These are phyloP conservation scores for Monomorium pharaonis DNA, from an alignment of 1,140 invertebrate species.

Conservation along the genomic window DNA sequence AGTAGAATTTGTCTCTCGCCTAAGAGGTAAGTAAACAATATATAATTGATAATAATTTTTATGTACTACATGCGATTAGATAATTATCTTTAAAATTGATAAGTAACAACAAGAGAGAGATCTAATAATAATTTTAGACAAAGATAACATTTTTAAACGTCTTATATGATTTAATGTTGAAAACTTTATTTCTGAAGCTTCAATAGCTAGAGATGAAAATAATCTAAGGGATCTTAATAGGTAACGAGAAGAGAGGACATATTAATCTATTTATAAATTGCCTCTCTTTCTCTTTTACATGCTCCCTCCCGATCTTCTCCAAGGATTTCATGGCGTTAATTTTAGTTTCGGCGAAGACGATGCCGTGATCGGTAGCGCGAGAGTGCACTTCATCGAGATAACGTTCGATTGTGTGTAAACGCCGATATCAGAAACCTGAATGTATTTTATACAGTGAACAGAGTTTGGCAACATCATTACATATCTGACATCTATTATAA, in stretches of 20 bases:
- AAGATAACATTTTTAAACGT: not conserved
- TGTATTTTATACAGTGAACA: not conserved
- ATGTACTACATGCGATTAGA: not conserved
- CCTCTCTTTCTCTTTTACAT: slow-evolving; percentile 26
- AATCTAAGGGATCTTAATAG: slow-evolving; percentile 37
- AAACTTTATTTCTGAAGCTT: not conserved
- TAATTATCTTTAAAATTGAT: not conserved
- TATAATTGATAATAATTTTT: not conserved
- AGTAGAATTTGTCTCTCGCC: not conserved
- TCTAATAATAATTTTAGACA: no score
- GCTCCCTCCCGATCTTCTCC: slow-evolving; percentile 42
- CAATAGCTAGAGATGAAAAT: slow-evolving; percentile 47
- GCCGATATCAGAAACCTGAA: not conserved
- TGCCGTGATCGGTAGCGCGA: slow-evolving; percentile 61
- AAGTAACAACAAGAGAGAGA: not conserved
- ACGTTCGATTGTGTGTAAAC: slow-evolving; percentile 17
- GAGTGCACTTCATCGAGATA: slow-evolving; percentile 52
- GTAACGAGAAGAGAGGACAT: slow-evolving; percentile 68
- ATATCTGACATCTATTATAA: not conserved
- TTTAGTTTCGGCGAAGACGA: slow-evolving; percentile 78
- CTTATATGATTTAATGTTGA: not conserved
- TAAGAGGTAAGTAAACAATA: slow-evolving; percentile 1
- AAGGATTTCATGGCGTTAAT: slow-evolving; percentile 78
- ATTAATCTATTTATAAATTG: slow-evolving; percentile 78
- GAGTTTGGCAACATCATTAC: not conserved